Evolutionary conservation across 2,888 invertebrate species (phyloP), one percentile per base, ranked within the genome.

Genomic region (Netelia melanura): DNA sequence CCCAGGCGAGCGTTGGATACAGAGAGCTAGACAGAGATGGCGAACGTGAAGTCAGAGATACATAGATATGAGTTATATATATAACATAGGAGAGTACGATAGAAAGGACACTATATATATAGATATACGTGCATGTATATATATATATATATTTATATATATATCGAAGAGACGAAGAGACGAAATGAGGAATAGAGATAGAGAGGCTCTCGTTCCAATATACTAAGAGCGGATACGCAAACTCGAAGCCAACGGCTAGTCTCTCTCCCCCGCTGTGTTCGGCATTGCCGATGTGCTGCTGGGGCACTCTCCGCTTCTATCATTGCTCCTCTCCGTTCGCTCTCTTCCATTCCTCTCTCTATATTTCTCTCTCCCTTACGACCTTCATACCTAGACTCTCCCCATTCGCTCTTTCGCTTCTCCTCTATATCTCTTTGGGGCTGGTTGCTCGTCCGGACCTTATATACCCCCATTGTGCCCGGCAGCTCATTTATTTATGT

Each of bases 151-250:
- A 21, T 21, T 1, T 21, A 21, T 21, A 21, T 21, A 21, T 21
- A 48, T 68, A 56, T 21, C 58, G 30, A 72, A 71, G 78, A 56
- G 77, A 79, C 74, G 71, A 72, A 74, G 70, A 74, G 9, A 52
- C 14, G 30, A 43, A 81, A 78, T 48, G 78, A 21, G 62, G 23
- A 68, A 77, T 75, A 81, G 81, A 80, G 44, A 71, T 72, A 76
- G 62, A 56, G 80, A 84, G 81, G 86, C 68, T 76, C 80, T 86
- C 89, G 89, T 90, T 92, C 89, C 92, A 92, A 92, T 93, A 93
- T 92, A 91, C 92, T 91, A 91, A 91, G 91, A 92, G 92, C 89
- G 89, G 90, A 91, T 91, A 91, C 91, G 90, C 89, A 90, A 90
- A 91, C 90, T 90, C 64, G 87, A 90, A 90, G 88, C 89, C 88